Evolutionary conservation across 2,888 invertebrate genomes (phyloP).

Genomic region (Eumacrocentrus americanus): DNA sequence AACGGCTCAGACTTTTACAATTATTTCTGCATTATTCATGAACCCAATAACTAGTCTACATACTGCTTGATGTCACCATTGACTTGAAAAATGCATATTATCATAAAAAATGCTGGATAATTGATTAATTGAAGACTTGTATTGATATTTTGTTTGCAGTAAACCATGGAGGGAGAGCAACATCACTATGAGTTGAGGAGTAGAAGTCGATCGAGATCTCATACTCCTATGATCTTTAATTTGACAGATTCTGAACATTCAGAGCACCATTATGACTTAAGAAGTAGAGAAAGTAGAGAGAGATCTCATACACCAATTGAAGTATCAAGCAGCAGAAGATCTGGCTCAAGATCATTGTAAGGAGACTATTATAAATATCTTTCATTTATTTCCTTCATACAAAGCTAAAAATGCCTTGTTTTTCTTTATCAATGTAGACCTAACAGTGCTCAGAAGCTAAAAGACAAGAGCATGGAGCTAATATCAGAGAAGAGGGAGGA

Average conservation of each 20-base stretch:
- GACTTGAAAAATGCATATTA: no score
- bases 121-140: no score
- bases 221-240: constrained; percentile 50
- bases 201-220: constrained; percentile 56
- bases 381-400: background rate
- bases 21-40: no score
- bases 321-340: constrained; percentile 47
- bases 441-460: constrained; percentile 38
- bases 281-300: constrained; percentile 51
- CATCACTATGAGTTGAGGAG: constrained; percentile 55
- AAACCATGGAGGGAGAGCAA: constrained; percentile 52
- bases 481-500: constrained; percentile 48
- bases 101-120: no score
- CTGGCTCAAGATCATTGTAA: constrained; percentile 48
- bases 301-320: constrained; percentile 55
- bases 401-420: background rate
- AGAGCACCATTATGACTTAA: constrained; percentile 53
- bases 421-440: constrained; percentile 37
- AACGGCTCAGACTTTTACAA: background rate
- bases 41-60: no score
- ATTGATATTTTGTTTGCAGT: constrained; percentile 11
- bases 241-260: constrained; percentile 42
- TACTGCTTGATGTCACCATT: no score
- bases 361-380: constrained; percentile 26
- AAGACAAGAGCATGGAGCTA: constrained; percentile 47